phyloP scores from a whole-genome alignment of 2,113 vertebrate species.

The Trachemys scripta region DNA sequence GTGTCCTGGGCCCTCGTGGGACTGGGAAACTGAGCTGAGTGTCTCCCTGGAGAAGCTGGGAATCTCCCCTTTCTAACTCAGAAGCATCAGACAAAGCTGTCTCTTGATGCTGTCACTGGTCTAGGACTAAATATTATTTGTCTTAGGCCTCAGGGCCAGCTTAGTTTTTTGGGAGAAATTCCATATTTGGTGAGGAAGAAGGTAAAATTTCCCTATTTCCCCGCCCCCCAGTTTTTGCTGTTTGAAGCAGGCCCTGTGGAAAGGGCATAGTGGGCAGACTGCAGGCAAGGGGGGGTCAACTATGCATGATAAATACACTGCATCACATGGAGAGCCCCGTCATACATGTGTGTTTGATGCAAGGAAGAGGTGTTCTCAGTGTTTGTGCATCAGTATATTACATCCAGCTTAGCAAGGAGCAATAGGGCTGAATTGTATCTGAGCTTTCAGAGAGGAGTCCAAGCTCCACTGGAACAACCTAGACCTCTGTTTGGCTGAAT shows the following conservation, averaged over 20 bases:
- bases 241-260: fast-evolving
- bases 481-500: neutral
- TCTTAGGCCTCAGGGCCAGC: neutral
- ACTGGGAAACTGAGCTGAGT: neutral
- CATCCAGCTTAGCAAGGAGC: neutral
- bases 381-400: fast-evolving
- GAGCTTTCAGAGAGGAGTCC: neutral
- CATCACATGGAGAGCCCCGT: fast-evolving
- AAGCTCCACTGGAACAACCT: fast-evolving
- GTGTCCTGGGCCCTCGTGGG: neutral
- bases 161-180: neutral
- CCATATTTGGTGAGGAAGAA: neutral
- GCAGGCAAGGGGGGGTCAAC: neutral
- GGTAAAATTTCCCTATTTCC: neutral
- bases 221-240: neutral
- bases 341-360: fast-evolving
- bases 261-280: fast-evolving
- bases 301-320: neutral
- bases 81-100: too few species aligned
- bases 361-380: fast-evolving
- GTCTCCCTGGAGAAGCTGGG: neutral
- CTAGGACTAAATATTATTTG: neutral
- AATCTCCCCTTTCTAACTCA: neutral
- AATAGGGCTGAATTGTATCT: fast-evolving
- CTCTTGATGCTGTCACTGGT: neutral